These are phyloP conservation scores for Eptesicus fuscus DNA, from an alignment of 2,113 vertebrate species.

Conservation along the genomic window DNA sequence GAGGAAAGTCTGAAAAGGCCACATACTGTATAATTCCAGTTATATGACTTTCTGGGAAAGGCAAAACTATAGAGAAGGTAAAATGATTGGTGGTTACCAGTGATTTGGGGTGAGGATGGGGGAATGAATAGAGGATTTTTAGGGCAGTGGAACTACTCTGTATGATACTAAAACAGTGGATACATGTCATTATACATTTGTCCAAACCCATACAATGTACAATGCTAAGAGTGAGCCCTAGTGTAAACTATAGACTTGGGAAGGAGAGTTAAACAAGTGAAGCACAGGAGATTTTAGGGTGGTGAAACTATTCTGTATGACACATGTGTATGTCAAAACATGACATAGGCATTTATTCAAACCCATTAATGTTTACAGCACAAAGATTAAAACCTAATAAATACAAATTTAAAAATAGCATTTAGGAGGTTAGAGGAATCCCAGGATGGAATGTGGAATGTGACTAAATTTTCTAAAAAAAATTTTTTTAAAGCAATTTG, in stretches of 20 bases:
- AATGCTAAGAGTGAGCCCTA: neutral
- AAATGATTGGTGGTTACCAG: neutral
- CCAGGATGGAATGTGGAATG: neutral
- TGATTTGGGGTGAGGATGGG: too few relatives aligned
- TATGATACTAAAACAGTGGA: neutral
- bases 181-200: neutral
- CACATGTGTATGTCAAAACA: neutral
- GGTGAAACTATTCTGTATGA: neutral
- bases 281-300: neutral
- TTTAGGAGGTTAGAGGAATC: neutral
- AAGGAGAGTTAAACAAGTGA: neutral
- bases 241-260: neutral
- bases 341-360: neutral
- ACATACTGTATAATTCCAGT: neutral
- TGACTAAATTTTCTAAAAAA: too few relatives aligned
- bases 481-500: neutral
- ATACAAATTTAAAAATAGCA: neutral
- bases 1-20: neutral
- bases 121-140: neutral
- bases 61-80: neutral
- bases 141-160: neutral
- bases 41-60: neutral
- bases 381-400: neutral
- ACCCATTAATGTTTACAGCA: neutral
- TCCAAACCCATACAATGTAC: neutral